Base-by-base conservation (phyloP, 2,888 invertebrate species). In the Eristalinus sepulchralis region DNA sequence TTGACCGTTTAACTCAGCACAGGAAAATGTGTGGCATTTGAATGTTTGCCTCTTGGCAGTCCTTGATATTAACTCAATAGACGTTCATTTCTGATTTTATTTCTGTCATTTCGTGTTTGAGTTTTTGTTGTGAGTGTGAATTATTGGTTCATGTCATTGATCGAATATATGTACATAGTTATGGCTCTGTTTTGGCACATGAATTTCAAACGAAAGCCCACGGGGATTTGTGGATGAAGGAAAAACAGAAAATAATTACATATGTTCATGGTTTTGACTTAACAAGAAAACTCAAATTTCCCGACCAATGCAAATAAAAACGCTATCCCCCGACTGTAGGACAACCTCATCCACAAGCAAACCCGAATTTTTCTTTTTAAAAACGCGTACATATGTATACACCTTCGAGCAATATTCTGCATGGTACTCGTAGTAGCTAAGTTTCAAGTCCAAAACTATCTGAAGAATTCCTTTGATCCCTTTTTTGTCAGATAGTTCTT, bases 401-500 rank as follows among this genome's bases (percentile, higher is more conserved):
- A 64, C 47, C 71, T 47, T 64, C 59, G 17, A 66, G 79, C 71
- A n/a, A 13, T 72, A 33, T 72, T 72, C 39, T 53, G 34, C 79
- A 64, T 72, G 60, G 60, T 3, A 27, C 27, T 27, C 27, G 27
- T 59, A 59, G n/a, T 79, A 71, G 64, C 39, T 39, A 67, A 75
- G 73, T 57, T 75, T 68, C 33, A 67, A 55, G 34, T 70, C 24
- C 53, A 66, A 81, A 81, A 81, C 75, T 81, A 81, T 81, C 75
- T 68, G 68, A 81, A 75, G 81, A 81, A 81, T 75, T 81, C 68
- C 81, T 81, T 81, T 81, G 81, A 81, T 57, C 81, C 81, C 68
- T 75, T 81, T 81, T 47, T 70, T 47, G 47, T 27, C 57, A 10
- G 27, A 17, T 9, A 60, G 47, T 13, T 62, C 66, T 71, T 64